Percentiles rank a stretch among this genome's conserved stretches.
Evolutionary conservation across 2,888 invertebrate species (phyloP).

Genomic region (Crepidodera aurea): DNA sequence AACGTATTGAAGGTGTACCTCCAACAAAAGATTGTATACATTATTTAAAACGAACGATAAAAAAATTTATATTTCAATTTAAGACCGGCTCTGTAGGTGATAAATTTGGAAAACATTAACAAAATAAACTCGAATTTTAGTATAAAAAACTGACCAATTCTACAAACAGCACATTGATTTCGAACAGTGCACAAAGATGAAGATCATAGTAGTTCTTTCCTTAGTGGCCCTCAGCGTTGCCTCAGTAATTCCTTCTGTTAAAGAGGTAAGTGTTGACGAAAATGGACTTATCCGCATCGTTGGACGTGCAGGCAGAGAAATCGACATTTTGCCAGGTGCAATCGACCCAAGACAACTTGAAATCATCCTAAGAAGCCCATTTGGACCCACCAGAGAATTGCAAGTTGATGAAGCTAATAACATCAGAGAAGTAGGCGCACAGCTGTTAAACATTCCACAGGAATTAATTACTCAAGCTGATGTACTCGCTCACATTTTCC

Average conservation of each 20-base stretch:
- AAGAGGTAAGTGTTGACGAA: background rate
- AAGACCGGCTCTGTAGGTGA: background rate
- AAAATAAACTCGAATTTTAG: background rate
- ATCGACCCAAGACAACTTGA: background rate
- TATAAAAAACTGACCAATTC: background rate
- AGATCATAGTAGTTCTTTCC: constrained; percentile 8
- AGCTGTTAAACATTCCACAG: background rate
- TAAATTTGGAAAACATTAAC: background rate
- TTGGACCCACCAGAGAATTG: background rate
- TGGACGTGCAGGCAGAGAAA: background rate
- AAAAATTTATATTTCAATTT: too few species aligned
- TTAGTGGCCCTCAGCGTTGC: constrained; percentile 12
- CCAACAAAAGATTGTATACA: too few species aligned
- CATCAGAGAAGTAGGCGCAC: background rate
- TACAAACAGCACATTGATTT: background rate
- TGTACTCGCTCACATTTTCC: constrained; percentile 34
- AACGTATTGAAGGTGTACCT: too few species aligned
- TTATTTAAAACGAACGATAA: too few species aligned
- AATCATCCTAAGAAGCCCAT: constrained; percentile 3
- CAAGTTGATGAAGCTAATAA: constrained; percentile 3
- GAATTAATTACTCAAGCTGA: constrained; percentile 27
- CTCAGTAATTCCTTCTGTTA: background rate
- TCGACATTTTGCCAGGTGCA: background rate
- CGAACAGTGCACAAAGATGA: constrained; percentile 9
- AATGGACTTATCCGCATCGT: background rate